Evolutionary conservation across 2,797 vertebrate species (phyloP), one percentile per base, ranked within the genome.

Genomic region (Poecile montanus): DNA sequence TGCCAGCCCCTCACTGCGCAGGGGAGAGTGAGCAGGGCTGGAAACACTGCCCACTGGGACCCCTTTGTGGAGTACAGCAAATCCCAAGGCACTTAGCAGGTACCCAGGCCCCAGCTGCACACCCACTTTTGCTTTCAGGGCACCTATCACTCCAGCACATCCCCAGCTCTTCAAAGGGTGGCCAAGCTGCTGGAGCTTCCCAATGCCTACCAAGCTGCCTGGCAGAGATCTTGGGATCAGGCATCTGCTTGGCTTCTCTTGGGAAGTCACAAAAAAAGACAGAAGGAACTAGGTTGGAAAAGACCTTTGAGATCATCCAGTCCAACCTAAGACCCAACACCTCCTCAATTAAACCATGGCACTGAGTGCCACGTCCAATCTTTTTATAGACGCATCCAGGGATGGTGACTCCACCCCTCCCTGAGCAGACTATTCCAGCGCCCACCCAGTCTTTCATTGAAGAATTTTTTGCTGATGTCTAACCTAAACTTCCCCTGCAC

Each of bases 371-470:
- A 51, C 1, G 1, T 18, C 32, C 32, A 23, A 15, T 15, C 32
- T 22, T 30, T 44, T n/a, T 30, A 6, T 7, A 34, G 30, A 65
- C 16, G 19, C 1, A 0, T 25, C n/a, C 40, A 20, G 50, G 16
- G 13, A 30, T 19, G 9, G 16, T 45, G 48, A 45, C 26, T 77
- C 26, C 8, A 30, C 10, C 6, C 5, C 26, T 65, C 32, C 50
- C 17, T 20, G 26, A 32, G 21, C 16, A 65, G 32, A 54, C 0
- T 2, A 45, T 54, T 30, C 20, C 50, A 45, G 10, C 30, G 8
- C 21, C 32, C 10, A 54, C 4, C 16, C 38, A 36, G 1, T 34
- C 38, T 23, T 53, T 23, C 26, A 44, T 12, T 15, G 38, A 62
- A 63, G 32, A 63, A 14, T 53, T 25, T 25, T 77, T 63, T 19